A percentile compares a stretch with the other conserved stretches of the same genome.
phyloP scores from a whole-genome alignment of 2,888 invertebrate species.

The Cheilosia soror region DNA sequence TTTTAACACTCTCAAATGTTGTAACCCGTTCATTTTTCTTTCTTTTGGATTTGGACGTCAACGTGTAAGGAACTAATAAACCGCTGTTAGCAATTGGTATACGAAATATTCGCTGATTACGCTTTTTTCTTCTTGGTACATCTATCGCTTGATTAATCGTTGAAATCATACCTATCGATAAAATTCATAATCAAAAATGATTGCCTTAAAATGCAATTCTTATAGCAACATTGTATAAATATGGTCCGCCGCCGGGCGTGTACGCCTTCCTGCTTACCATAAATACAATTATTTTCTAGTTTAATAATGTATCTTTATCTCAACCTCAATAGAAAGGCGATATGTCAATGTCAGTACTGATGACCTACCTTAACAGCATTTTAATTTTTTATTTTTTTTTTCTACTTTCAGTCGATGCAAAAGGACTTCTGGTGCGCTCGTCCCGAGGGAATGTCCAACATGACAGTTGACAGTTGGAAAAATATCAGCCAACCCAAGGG shows the following conservation, averaged over 20 bases:
- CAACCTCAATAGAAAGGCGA: not conserved
- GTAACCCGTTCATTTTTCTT: too few species aligned
- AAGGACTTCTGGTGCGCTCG: conserved; percentile 86
- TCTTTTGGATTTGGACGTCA: too few species aligned
- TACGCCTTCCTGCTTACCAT: not conserved
- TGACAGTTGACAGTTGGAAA: conserved; percentile 84
- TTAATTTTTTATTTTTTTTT: conserved; percentile 7
- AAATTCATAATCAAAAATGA: too few species aligned
- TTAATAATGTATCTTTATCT: not conserved
- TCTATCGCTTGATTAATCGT: too few species aligned
- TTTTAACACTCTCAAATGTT: too few species aligned
- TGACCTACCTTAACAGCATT: not conserved
- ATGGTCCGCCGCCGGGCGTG: not conserved
- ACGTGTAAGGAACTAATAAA: too few species aligned
- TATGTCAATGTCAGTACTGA: not conserved
- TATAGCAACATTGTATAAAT: too few species aligned
- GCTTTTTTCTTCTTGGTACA: too few species aligned
- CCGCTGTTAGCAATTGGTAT: too few species aligned
- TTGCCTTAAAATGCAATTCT: too few species aligned
- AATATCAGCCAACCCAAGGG: conserved; percentile 85
- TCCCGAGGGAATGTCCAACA: conserved; percentile 82
- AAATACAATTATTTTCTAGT: not conserved
- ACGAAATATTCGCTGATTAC: too few species aligned
- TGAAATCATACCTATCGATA: too few species aligned
- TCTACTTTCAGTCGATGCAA: conserved; percentile 83